Evolutionary conservation across 2,888 invertebrate species (phyloP).

Genomic region (Toxonevra muliebris): DNA sequence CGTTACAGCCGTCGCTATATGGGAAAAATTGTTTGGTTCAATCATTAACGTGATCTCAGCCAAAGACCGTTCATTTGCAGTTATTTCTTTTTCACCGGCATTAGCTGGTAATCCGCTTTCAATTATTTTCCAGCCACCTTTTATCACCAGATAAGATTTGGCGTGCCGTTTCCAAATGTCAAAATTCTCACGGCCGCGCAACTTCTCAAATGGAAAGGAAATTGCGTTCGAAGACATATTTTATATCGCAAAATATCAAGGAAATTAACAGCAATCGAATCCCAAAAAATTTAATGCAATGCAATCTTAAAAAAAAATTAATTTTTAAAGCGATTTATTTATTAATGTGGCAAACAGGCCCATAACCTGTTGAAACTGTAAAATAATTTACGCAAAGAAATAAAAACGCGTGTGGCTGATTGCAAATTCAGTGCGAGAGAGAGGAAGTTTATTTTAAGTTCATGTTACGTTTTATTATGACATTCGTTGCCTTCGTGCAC

Average conservation of each 20-base stretch:
- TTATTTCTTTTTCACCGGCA: no score
- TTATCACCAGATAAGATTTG: constrained; percentile 37
- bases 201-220: constrained; percentile 31
- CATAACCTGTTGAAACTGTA: constrained; percentile 23
- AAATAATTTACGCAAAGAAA: not conserved
- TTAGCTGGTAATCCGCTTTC: constrained; percentile 40
- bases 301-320: not conserved
- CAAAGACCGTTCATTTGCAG: constrained; percentile 37
- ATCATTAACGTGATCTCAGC: constrained; percentile 41
- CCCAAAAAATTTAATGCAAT: no score
- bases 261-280: no score
- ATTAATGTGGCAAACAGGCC: constrained; percentile 1
- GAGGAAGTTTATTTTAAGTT: no score
- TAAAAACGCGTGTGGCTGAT: not conserved
- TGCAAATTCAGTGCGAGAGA: not conserved
- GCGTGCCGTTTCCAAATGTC: constrained; percentile 51
- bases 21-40: constrained; percentile 38
- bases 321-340: not conserved
- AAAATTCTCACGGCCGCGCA: constrained; percentile 29
- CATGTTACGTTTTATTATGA: no score
- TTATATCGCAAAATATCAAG: no score
- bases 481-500: no score
- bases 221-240: constrained; percentile 15
- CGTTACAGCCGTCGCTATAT: constrained; percentile 32
- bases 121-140: constrained; percentile 34